Percentiles rank a stretch among this genome's conserved stretches.
Evolutionary conservation across 2,113 vertebrate genomes (phyloP).

Genomic region (Cygnus atratus): DNA sequence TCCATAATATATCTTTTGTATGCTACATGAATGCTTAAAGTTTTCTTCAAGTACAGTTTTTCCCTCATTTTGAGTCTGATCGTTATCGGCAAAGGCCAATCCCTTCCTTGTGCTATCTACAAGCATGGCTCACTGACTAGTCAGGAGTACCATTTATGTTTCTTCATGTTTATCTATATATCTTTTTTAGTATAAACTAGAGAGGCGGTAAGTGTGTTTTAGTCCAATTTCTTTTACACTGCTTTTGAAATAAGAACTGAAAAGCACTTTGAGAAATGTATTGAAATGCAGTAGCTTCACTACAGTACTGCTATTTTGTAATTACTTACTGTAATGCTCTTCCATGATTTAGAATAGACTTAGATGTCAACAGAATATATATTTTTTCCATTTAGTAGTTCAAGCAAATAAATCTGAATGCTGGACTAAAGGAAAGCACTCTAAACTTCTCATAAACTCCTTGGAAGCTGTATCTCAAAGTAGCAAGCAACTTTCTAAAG

Average conservation of each 20-base stretch:
- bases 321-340: not conserved
- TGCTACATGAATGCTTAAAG: not conserved
- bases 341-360: not conserved
- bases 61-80: not conserved
- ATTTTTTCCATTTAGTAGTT: not conserved
- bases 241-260: not conserved
- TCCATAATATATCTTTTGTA: not conserved
- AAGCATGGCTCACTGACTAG: not conserved
- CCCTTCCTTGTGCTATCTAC: not conserved
- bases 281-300: not conserved
- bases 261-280: slow-evolving; percentile 4
- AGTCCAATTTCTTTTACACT: not conserved
- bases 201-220: not conserved
- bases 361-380: not conserved
- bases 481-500: not conserved
- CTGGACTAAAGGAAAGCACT: not conserved
- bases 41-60: slow-evolving; percentile 6
- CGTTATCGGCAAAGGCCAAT: not conserved
- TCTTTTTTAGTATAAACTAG: not conserved
- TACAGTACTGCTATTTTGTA: not conserved
- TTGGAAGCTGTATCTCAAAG: not conserved
- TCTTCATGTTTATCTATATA: not conserved
- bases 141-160: not conserved
- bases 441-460: not conserved
- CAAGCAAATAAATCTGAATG: not conserved